Percentiles rank a stretch among this genome's conserved stretches.
phyloP scores from a whole-genome alignment of 2,113 vertebrate species.

The Phyllopteryx taeniolatus region DNA sequence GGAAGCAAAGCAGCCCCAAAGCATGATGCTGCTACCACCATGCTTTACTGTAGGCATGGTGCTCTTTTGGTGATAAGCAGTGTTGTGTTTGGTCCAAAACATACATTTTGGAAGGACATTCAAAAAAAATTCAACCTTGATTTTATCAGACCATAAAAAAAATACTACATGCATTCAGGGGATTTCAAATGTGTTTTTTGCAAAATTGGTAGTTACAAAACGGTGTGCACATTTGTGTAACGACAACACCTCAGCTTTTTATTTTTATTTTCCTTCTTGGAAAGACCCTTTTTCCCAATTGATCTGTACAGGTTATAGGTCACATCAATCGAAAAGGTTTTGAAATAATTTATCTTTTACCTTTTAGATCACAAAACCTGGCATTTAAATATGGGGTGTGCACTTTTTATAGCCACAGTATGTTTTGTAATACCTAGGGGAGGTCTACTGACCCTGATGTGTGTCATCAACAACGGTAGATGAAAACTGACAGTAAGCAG shows the following conservation, averaged over 20 bases:
- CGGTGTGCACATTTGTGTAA: neutral
- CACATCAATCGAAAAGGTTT: neutral
- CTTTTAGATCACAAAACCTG: neutral
- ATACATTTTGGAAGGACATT: too few species aligned
- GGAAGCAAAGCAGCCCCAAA: too few species aligned
- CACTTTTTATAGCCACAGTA: too few species aligned
- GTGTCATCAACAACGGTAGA: conserved; percentile 21
- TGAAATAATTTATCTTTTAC: neutral
- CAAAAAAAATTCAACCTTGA: neutral
- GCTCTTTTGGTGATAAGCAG: too few species aligned
- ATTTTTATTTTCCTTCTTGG: neutral
- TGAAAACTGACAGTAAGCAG: neutral
- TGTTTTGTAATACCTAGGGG: too few species aligned
- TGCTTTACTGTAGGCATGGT: too few species aligned
- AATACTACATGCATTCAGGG: neutral
- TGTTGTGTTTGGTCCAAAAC: too few species aligned
- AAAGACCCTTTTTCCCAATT: too few species aligned
- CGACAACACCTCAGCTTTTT: neutral
- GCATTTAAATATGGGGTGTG: too few species aligned
- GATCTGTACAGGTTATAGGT: too few species aligned
- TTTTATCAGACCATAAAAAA: neutral
- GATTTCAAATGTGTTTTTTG: neutral
- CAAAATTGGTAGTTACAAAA: neutral
- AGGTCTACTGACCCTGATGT: too few species aligned
- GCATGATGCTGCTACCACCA: too few species aligned